phyloP scores from a whole-genome alignment of 2,888 invertebrate genomes.

The Melanophora roralis region DNA sequence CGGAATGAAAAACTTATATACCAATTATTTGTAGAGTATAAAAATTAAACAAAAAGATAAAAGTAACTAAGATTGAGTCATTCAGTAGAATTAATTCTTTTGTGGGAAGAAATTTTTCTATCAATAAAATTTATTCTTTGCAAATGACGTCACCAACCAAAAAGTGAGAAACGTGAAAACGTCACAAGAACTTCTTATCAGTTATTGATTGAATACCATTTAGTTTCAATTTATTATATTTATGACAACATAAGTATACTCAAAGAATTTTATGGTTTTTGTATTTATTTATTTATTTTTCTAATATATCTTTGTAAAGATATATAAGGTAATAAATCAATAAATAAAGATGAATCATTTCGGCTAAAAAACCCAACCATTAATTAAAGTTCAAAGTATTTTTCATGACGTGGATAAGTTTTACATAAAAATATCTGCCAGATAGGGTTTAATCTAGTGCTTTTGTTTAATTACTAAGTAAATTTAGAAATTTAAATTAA shows the following conservation, averaged over 20 bases:
- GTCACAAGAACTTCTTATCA: constrained; percentile 5
- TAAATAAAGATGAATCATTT: constrained; percentile 38
- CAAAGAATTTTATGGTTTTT: constrained; percentile 16
- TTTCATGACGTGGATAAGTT: constrained; percentile 14
- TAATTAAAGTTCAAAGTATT: not conserved
- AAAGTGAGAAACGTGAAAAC: not conserved
- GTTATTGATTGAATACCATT: not conserved
- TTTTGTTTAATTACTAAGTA: too few species aligned
- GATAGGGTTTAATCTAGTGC: not conserved
- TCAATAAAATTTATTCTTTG: not conserved
- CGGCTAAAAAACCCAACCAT: not conserved
- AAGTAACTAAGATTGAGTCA: constrained; percentile 44
- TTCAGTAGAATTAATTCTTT: not conserved
- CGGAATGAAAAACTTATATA: too few species aligned
- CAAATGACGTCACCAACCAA: constrained; percentile 31
- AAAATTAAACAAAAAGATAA: too few species aligned
- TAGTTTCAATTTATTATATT: too few species aligned
- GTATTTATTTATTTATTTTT: too few species aligned
- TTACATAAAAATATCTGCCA: not conserved
- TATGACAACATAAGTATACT: too few species aligned
- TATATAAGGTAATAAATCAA: not conserved
- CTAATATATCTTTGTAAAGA: too few species aligned
- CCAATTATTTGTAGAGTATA: too few species aligned
- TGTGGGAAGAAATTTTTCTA: not conserved
- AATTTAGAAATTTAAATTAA: too few species aligned